Evolutionary conservation across 2,888 invertebrate genomes (phyloP).

Genomic region (Amphipyra tragopoginis): DNA sequence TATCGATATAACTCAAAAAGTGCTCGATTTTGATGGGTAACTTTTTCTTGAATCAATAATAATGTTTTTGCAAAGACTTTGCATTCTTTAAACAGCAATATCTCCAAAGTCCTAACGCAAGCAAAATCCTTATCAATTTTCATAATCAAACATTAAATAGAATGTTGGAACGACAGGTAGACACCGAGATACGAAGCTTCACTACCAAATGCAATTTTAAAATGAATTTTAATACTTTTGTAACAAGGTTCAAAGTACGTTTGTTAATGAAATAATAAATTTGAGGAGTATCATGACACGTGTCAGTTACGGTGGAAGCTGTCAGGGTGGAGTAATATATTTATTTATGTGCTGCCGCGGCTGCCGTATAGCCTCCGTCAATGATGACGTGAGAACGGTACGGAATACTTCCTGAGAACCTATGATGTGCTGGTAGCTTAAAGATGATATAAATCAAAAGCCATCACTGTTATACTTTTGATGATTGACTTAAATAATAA

Average conservation of each 20-base stretch:
- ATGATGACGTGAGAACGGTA: conserved; percentile 76
- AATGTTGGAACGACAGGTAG: conserved; percentile 81
- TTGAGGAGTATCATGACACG: conserved; percentile 77
- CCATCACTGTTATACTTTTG: background rate
- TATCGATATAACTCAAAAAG: no score
- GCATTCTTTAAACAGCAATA: conserved; percentile 1
- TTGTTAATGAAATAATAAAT: conserved; percentile 61
- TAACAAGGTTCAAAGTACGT: conserved; percentile 51
- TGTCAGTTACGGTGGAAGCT: conserved; percentile 82
- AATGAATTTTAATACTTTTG: conserved; percentile 40
- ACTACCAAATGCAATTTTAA: conserved; percentile 22
- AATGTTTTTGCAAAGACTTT: conserved; percentile 23
- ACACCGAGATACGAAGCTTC: conserved; percentile 61
- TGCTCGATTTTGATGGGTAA: no score
- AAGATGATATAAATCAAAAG: conserved; percentile 1
- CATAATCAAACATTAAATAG: conserved; percentile 75
- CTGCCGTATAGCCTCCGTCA: conserved; percentile 67
- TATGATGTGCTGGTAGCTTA: conserved; percentile 45
- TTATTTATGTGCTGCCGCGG: conserved; percentile 78
- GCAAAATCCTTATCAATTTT: conserved; percentile 66
- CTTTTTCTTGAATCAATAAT: background rate
- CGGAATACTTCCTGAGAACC: conserved; percentile 45
- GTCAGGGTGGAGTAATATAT: conserved; percentile 84
- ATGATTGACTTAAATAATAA: no score
- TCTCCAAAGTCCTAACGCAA: conserved; percentile 38